Conservation (phyloP, 1,140 invertebrate species). For the Homarus americanus region DNA sequence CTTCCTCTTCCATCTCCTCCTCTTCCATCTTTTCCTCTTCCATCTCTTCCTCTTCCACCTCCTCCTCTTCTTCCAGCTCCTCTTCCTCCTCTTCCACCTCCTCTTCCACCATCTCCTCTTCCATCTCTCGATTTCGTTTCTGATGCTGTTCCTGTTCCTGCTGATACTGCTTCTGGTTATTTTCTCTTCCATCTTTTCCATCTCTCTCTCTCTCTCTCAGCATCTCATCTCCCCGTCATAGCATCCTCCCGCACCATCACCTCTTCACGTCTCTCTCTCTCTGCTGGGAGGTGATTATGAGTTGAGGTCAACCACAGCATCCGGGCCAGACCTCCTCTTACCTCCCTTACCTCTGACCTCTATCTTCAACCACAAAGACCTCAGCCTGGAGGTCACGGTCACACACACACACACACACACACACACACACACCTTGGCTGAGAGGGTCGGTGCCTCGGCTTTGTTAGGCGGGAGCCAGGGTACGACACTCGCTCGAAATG, state of each 20-base stretch:
- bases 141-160: no score
- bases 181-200: neutral
- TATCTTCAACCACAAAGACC: neutral
- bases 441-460: no score
- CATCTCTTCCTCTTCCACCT: neutral
- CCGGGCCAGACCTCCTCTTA: neutral
- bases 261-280: neutral
- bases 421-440: no score
- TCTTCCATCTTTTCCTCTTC: no score
- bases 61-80: neutral
- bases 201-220: slow-evolving; percentile 18
- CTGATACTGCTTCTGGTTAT: no score
- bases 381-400: slow-evolving; percentile 4
- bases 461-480: no score
- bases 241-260: neutral
- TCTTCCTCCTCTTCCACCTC: neutral
- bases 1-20: no score
- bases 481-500: no score
- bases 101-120: no score
- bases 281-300: neutral
- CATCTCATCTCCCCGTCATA: neutral
- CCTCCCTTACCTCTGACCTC: neutral
- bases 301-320: neutral
- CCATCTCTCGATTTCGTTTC: neutral
- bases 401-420: neutral